Conservation (phyloP, 2,113 vertebrate species). For the Brachionichthys hirsutus region DNA sequence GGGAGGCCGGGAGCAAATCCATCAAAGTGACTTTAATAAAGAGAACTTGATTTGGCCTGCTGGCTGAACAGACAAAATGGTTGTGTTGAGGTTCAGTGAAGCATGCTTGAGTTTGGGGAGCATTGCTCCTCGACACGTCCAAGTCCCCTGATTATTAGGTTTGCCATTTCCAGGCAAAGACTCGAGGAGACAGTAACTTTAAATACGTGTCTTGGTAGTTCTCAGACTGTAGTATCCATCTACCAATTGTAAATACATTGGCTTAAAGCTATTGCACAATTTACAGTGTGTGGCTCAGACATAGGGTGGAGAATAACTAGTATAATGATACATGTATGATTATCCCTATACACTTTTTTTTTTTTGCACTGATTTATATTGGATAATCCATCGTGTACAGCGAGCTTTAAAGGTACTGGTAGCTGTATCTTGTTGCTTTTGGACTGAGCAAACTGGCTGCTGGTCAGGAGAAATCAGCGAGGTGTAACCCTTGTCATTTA, state of each 20-base stretch:
- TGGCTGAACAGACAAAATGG: constrained; percentile 66
- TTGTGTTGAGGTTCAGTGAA: constrained; percentile 66
- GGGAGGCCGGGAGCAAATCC: constrained; percentile 65
- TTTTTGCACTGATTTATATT: too few species aligned
- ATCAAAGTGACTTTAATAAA: constrained; percentile 74
- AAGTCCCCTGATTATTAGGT: constrained; percentile 36
- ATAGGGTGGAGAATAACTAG: too few species aligned
- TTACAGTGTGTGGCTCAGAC: too few species aligned
- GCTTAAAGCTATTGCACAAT: too few species aligned
- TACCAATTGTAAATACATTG: too few species aligned
- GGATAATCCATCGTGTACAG: too few species aligned
- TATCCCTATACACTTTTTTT: too few species aligned
- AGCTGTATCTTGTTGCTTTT: too few species aligned
- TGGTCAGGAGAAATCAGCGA: background rate
- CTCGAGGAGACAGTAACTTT: constrained; percentile 8
- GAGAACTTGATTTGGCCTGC: constrained; percentile 66
- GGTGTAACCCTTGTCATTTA: too few species aligned
- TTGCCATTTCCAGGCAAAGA: constrained; percentile 46
- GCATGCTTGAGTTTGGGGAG: constrained; percentile 30
- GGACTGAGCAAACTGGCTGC: background rate
- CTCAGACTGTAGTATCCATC: too few species aligned
- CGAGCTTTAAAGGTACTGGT: too few species aligned
- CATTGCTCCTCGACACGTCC: constrained; percentile 28
- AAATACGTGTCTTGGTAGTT: background rate
- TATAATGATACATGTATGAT: too few species aligned